A percentile compares a stretch with the other conserved stretches of the same genome.
These are phyloP conservation scores for Lasioglossum pauxillum DNA, from an alignment of 2,888 invertebrate species.

Conservation along the genomic window DNA sequence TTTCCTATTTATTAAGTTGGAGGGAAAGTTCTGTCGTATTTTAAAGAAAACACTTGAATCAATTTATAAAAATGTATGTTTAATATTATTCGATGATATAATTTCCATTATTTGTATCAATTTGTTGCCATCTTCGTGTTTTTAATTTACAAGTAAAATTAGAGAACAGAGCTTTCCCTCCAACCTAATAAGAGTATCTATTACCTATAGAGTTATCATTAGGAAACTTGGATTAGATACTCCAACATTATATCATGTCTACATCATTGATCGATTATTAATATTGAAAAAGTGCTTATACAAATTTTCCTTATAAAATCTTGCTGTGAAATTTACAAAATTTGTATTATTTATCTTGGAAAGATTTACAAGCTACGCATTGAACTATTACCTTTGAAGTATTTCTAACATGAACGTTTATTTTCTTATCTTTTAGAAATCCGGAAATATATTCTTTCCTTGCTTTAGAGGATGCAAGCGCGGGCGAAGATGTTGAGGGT, in stretches of 20 bases:
- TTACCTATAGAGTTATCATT: neutral
- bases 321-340: neutral
- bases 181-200: neutral
- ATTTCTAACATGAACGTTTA: neutral
- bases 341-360: neutral
- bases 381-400: neutral
- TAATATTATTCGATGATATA: no score
- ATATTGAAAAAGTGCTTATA: neutral
- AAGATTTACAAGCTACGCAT: neutral
- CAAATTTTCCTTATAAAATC: neutral
- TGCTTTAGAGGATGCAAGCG: conserved; percentile 85
- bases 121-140: no score
- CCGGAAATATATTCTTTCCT: conserved; percentile 78
- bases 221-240: neutral
- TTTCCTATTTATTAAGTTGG: neutral
- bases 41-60: no score
- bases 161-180: no score
- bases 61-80: no score
- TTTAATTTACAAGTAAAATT: no score
- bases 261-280: neutral
- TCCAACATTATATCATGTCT: neutral
- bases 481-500: conserved; percentile 78
- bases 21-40: no score
- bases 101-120: no score
- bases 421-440: conserved; percentile 71